Conservation (phyloP, 2,888 invertebrate genomes). For the Electrophaes corylata region DNA sequence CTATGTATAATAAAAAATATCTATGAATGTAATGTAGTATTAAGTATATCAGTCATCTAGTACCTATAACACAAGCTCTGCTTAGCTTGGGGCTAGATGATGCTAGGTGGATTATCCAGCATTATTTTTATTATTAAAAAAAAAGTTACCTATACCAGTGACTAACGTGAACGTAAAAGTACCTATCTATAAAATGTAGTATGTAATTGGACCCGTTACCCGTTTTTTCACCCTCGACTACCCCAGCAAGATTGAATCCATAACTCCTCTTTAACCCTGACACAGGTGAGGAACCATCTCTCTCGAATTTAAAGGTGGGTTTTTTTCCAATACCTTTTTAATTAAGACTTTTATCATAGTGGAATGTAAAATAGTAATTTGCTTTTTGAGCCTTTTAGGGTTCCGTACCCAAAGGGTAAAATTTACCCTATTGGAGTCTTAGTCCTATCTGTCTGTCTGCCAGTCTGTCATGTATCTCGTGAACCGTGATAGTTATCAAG, state of each 20-base stretch:
- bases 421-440: too few relatives aligned
- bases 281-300: slow-evolving; percentile 37
- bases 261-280: slow-evolving; percentile 38
- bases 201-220: slow-evolving; percentile 16
- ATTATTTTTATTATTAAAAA: too few relatives aligned
- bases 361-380: neutral
- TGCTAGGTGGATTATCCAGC: too few relatives aligned
- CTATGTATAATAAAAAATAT: too few relatives aligned
- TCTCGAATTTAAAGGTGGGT: slow-evolving; percentile 25
- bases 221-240: slow-evolving; percentile 24
- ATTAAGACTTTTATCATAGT: slow-evolving; percentile 20
- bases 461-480: too few relatives aligned
- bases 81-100: too few relatives aligned
- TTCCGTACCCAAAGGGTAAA: too few relatives aligned
- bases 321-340: slow-evolving; percentile 27
- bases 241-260: slow-evolving; percentile 32
- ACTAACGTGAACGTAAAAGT: slow-evolving; percentile 10
- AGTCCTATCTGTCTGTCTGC: too few relatives aligned
- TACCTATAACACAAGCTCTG: too few relatives aligned
- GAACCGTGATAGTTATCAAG: too few relatives aligned
- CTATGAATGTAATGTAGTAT: too few relatives aligned
- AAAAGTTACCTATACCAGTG: neutral
- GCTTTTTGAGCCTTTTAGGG: neutral
- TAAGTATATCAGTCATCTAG: too few relatives aligned
- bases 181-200: slow-evolving; percentile 20